Evolutionary conservation across 2,888 invertebrate genomes (phyloP).

Genomic region (Tuta absoluta): DNA sequence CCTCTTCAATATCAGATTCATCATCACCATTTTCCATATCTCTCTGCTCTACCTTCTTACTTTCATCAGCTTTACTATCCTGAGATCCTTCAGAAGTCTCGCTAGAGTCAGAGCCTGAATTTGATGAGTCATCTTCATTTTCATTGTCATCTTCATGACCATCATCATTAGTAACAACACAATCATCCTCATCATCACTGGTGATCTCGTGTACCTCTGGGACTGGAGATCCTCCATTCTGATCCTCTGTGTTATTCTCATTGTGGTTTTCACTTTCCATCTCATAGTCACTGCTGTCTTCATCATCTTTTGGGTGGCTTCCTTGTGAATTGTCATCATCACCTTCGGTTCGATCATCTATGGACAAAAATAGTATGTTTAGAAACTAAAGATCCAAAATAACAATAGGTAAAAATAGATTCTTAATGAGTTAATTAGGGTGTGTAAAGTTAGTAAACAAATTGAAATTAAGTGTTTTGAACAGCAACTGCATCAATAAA

Average conservation of each 20-base stretch:
- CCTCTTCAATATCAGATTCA: conserved; percentile 70
- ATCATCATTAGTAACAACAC: conserved; percentile 66
- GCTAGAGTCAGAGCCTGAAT: conserved; percentile 81
- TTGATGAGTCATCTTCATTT: conserved; percentile 73
- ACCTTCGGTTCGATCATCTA: conserved; percentile 77
- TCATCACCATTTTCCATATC: conserved; percentile 74
- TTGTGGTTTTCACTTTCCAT: conserved; percentile 47
- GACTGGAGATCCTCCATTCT: conserved; percentile 66
- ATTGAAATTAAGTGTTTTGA: conserved; percentile 26
- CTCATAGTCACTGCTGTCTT: conserved; percentile 58
- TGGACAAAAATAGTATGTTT: conserved; percentile 16
- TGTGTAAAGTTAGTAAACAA: conserved; percentile 29
- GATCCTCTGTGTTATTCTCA: conserved; percentile 64
- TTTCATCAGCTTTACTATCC: conserved; percentile 73
- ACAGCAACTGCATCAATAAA: not conserved
- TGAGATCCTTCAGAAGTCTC: conserved; percentile 82
- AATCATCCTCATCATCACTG: conserved; percentile 82
- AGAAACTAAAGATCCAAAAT: not conserved
- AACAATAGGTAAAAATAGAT: not conserved
- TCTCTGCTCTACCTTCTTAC: conserved; percentile 73
- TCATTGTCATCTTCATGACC: conserved; percentile 67
- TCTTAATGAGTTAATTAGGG: not conserved
- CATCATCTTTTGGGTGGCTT: conserved; percentile 71
- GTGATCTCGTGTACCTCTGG: conserved; percentile 79
- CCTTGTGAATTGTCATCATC: conserved; percentile 77